Conservation (phyloP, 2,797 vertebrate genomes). For the Hirundo rustica region DNA sequence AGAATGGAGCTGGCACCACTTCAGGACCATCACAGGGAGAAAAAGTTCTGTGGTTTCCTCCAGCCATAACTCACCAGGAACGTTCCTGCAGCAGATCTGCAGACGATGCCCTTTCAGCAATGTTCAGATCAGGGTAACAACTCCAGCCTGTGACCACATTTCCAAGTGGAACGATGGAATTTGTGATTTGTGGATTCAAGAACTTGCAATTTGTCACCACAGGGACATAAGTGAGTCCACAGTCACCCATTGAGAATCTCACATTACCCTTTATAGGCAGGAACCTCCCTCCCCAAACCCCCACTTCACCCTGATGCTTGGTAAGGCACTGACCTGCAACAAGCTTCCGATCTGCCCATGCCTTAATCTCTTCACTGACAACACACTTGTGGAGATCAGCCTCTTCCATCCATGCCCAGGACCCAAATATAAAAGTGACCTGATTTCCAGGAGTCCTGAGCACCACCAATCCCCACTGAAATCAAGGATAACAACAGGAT, state of each 20-base stretch:
- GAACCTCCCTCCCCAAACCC: background rate
- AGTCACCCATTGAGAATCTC: background rate
- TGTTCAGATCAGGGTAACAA: background rate
- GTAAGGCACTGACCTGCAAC: background rate
- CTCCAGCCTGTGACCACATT: background rate
- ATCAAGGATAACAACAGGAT: conserved; percentile 46
- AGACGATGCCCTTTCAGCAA: background rate
- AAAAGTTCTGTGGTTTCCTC: background rate
- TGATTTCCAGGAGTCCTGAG: conserved; percentile 31
- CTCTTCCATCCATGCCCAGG: background rate
- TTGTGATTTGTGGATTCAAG: background rate
- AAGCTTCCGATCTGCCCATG: background rate
- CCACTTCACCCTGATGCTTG: background rate
- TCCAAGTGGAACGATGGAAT: background rate
- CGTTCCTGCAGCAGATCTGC: background rate
- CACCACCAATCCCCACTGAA: conserved; percentile 22
- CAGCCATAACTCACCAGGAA: background rate
- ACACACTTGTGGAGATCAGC: background rate
- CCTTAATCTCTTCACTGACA: background rate
- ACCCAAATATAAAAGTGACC: conserved; percentile 27
- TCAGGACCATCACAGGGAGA: background rate
- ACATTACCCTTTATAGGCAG: accelerated
- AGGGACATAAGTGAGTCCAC: accelerated
- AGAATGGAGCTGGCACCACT: background rate
- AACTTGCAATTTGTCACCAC: background rate